Base-by-base conservation (phyloP, 2,888 invertebrate species). In the Diarsia brunnea region DNA sequence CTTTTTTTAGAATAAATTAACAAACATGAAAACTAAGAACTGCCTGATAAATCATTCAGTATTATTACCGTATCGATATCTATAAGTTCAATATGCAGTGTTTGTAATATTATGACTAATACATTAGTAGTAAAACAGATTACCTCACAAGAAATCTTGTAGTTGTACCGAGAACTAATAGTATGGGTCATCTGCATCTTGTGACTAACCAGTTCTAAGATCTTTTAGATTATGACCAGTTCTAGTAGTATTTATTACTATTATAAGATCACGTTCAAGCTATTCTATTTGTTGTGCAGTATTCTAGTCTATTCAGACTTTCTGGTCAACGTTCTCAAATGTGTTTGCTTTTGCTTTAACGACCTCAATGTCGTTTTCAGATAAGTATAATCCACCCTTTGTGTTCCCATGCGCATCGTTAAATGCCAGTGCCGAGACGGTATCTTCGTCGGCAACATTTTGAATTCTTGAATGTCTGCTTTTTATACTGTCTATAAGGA, bases 21-120 rank as follows among this genome's bases (percentile, higher is more conserved):
- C 8, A 66, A 55, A 72, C 38, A 63, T 27, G n/a, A 43, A 43
- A 60, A 51, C 38, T 14, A 49, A 43, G 38, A 64, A 63, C 31
- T 43, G 0, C 1, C 8, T 58, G 5, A 51, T 73, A 65, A 73
- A 58, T 73, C 24, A 43, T 64, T 66, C 51, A 47, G 38, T 75
- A 66, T 61, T 73, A 55, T 43, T 14, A 72, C 38, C 2, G n/a
- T 45, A 38, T 51, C 78, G 43, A 45, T 61, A 61, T 38, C 14
- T 55, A 49, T 47, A 66, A 47, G 75, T 66, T 73, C 21, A 74
- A 61, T 47, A 60, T 47, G 47, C 1, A 2, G 5, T 43, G 38
- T 53, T 60, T n/a, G 64, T 65, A 60, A 60, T 31, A 61, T 61
- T 75, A 55, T 79, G 69, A 77, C 49, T 82, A 82, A 69, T 69